These are phyloP conservation scores for Pan paniscus DNA, from an alignment of 2,113 vertebrate genomes.

Conservation along the genomic window DNA sequence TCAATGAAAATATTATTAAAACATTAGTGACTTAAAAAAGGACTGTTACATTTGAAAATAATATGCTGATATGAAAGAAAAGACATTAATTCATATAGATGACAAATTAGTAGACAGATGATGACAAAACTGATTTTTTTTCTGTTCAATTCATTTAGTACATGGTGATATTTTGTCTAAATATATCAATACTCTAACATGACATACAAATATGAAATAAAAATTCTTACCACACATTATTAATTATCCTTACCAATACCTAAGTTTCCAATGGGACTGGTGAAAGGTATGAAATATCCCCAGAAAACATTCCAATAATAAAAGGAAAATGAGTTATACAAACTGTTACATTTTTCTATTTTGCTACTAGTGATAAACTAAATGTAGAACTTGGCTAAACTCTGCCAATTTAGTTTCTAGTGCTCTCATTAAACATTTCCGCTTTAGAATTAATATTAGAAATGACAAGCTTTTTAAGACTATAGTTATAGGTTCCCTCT, in stretches of 20 bases:
- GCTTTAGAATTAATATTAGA: background rate
- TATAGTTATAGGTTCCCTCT: background rate
- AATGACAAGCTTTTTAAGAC: background rate
- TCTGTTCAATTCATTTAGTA: conserved; percentile 68
- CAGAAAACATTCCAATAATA: conserved; percentile 62
- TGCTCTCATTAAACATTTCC: background rate
- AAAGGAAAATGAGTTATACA: conserved; percentile 33
- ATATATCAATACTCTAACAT: conserved; percentile 76
- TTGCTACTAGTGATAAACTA: conserved; percentile 26
- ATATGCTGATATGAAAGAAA: conserved; percentile 19
- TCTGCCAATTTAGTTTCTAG: background rate
- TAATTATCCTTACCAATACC: conserved; percentile 78
- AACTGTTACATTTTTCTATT: conserved; percentile 46
- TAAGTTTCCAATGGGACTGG: conserved; percentile 9
- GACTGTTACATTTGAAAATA: background rate
- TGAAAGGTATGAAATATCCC: conserved; percentile 62
- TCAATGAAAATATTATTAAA: no score
- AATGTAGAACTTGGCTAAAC: background rate
- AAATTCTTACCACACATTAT: conserved; percentile 39
- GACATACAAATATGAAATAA: conserved; percentile 75
- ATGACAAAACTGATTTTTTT: conserved; percentile 66
- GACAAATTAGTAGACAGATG: conserved; percentile 54
- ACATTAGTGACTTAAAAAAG: background rate
- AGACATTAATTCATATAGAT: conserved; percentile 51
- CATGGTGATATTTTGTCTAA: conserved; percentile 74